These are phyloP conservation scores for Drosophila melanocephala DNA, from an alignment of 2,888 invertebrate species.

Conservation along the genomic window DNA sequence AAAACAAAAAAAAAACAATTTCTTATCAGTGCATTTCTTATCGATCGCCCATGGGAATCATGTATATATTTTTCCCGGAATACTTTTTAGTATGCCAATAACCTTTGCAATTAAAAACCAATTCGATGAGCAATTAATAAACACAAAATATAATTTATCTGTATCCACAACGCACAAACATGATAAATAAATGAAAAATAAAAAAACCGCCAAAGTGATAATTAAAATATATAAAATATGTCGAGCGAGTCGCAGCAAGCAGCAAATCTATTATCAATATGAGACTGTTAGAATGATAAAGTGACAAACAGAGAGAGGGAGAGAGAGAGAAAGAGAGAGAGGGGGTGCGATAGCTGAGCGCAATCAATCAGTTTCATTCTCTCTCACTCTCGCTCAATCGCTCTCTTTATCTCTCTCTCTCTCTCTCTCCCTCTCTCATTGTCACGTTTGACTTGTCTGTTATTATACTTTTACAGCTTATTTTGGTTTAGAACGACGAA, in stretches of 20 bases:
- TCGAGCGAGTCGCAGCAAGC: conserved; percentile 15
- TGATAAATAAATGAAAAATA: conserved; percentile 1
- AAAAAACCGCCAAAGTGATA: conserved; percentile 35
- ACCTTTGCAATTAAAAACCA: conserved; percentile 40
- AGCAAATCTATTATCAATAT: conserved; percentile 19
- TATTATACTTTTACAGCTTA: background rate
- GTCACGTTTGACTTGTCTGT: conserved; percentile 3
- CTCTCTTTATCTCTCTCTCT: background rate
- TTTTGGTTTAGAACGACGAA: background rate
- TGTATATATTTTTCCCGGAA: conserved; percentile 8
- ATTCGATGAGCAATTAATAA: conserved; percentile 27
- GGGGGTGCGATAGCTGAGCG: conserved; percentile 29
- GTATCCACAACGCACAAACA: conserved; percentile 12
- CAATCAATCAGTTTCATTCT: conserved; percentile 20
- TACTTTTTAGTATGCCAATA: conserved; percentile 9
- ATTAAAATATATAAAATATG: conserved; percentile 23
- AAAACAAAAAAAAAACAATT: background rate
- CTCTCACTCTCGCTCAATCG: background rate
- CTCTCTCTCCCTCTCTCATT: background rate
- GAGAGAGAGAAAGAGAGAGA: background rate
- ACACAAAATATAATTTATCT: conserved; percentile 25
- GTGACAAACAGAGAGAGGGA: background rate
- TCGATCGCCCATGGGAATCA: conserved; percentile 14
- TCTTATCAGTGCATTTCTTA: conserved; percentile 42
- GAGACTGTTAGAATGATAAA: conserved; percentile 10